A percentile compares a stretch with the other conserved stretches of the same genome.
phyloP scores from a whole-genome alignment of 1,140 invertebrate genomes.

The Aradophagus sp. region DNA sequence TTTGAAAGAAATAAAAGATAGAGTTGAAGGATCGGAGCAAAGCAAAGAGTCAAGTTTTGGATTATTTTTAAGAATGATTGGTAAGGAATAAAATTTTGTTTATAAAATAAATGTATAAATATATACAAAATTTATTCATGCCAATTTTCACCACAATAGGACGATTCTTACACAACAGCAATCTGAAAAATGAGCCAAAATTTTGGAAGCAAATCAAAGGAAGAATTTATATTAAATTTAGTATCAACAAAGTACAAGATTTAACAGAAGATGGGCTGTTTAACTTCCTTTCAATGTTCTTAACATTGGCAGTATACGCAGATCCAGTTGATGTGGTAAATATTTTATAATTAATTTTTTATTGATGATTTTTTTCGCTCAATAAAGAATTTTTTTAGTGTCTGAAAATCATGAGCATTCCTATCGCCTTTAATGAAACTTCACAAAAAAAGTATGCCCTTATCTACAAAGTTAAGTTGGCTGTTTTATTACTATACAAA shows the following conservation, averaged over 20 bases:
- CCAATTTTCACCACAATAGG: slow-evolving; percentile 55
- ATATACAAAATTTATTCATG: no score
- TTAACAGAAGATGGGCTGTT: slow-evolving; percentile 70
- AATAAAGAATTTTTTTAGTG: slow-evolving; percentile 65
- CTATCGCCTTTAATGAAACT: slow-evolving; percentile 47
- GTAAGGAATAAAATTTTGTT: slow-evolving; percentile 52
- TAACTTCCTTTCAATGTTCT: slow-evolving; percentile 73
- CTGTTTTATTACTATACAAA: slow-evolving; percentile 64
- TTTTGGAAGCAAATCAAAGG: slow-evolving; percentile 75
- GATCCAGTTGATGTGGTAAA: slow-evolving; percentile 71
- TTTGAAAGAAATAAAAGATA: slow-evolving; percentile 68
- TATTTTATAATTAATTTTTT: slow-evolving; percentile 10
- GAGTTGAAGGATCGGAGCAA: slow-evolving; percentile 62
- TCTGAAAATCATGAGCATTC: slow-evolving; percentile 65
- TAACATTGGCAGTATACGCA: slow-evolving; percentile 71
- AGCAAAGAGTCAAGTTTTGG: slow-evolving; percentile 71
- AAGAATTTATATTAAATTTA: slow-evolving; percentile 73
- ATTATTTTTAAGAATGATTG: slow-evolving; percentile 71
- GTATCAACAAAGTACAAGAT: slow-evolving; percentile 70
- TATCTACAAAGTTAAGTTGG: slow-evolving; percentile 71
- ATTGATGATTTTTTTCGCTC: no score
- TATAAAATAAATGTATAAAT: no score
- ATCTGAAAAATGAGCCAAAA: slow-evolving; percentile 61
- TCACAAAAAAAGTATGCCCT: slow-evolving; percentile 57
- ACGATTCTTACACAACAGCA: slow-evolving; percentile 66